Evolutionary conservation across 2,888 invertebrate species (phyloP).

Genomic region (Leistus spinibarbis): DNA sequence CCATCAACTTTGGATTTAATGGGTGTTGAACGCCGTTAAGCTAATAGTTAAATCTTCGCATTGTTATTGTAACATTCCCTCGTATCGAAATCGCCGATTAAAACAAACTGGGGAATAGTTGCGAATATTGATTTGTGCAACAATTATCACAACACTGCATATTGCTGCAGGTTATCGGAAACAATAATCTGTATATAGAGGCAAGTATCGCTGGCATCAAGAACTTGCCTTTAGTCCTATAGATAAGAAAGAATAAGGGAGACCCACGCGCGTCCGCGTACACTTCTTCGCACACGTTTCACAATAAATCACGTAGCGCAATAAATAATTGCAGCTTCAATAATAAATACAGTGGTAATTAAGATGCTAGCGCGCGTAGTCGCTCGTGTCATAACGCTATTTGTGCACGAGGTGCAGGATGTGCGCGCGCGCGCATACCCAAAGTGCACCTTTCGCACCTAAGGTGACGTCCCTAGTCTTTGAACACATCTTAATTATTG

Average conservation of each 20-base stretch:
- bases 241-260: neutral
- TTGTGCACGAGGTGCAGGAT: neutral
- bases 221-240: neutral
- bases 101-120: too few species aligned
- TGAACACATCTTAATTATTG: neutral
- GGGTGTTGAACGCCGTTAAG: too few species aligned
- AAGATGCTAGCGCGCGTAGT: neutral
- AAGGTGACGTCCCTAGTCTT: neutral
- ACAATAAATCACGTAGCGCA: neutral
- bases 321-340: conserved; percentile 10
- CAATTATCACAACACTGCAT: neutral
- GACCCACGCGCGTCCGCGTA: neutral
- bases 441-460: neutral
- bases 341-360: conserved; percentile 9
- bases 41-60: too few species aligned
- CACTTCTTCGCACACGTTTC: neutral
- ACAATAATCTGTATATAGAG: neutral
- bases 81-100: too few species aligned
- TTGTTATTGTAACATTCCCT: too few species aligned
- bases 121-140: neutral
- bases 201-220: neutral
- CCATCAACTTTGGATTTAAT: too few species aligned
- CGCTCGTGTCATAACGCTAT: neutral
- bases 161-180: neutral
- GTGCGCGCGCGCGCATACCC: neutral